Evolutionary conservation across 1,140 invertebrate genomes (phyloP).

Genomic region (Eriocheir sinensis): DNA sequence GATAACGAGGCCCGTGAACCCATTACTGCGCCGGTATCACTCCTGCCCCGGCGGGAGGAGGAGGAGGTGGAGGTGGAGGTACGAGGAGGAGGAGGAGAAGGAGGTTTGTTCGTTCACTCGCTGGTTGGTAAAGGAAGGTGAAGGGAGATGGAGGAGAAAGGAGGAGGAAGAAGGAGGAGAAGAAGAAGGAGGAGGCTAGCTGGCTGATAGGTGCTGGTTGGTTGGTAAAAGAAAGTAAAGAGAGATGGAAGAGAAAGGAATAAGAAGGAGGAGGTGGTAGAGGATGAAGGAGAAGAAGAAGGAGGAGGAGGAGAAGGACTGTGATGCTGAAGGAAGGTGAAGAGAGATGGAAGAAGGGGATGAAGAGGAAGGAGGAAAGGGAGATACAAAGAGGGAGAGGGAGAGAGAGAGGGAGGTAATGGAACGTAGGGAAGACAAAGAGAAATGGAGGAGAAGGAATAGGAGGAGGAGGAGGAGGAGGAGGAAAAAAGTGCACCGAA

Average conservation of each 20-base stretch:
- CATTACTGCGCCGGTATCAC: conserved; percentile 72
- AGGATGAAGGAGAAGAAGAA: not conserved
- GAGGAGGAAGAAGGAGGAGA: not conserved
- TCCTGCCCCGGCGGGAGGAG: conserved; percentile 33
- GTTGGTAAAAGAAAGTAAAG: not conserved
- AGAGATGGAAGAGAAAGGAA: not conserved
- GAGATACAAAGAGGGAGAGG: not conserved
- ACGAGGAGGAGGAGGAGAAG: not conserved
- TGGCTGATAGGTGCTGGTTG: not conserved
- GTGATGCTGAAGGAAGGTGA: not conserved
- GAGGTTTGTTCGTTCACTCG: no score
- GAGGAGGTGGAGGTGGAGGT: not conserved
- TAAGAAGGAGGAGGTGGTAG: no score
- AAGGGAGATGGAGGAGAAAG: not conserved
- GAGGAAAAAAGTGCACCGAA: not conserved
- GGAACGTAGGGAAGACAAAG: not conserved
- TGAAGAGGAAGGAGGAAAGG: not conserved
- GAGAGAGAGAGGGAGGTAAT: no score
- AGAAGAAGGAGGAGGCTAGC: not conserved
- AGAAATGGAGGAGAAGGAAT: conserved; percentile 17
- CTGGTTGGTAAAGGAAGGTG: not conserved
- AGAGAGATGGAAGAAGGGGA: not conserved
- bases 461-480: not conserved
- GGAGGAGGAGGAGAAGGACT: not conserved
- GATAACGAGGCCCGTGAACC: conserved; percentile 74